Conservation (phyloP, 2,113 vertebrate genomes). For the Pyrgilauda ruficollis region DNA sequence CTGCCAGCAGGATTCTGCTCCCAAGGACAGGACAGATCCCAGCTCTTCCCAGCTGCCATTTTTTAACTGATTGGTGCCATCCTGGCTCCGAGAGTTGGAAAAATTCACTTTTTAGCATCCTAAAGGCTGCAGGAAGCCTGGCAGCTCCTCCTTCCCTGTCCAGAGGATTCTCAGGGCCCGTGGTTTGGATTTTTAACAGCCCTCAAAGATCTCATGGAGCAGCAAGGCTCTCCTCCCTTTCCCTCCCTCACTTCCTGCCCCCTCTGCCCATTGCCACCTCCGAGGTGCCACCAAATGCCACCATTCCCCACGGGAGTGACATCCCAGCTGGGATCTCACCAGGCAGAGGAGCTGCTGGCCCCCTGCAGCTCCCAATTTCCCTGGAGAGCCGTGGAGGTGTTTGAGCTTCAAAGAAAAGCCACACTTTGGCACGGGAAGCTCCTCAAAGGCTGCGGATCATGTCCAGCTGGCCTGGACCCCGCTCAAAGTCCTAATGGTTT, state of each 20-base stretch:
- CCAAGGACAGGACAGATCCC: neutral
- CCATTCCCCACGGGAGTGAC: rapidly evolving
- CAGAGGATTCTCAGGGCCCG: neutral
- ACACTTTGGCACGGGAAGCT: neutral
- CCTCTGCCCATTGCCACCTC: neutral
- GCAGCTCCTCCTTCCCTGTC: rapidly evolving
- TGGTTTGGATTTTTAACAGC: neutral
- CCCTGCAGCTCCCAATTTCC: rapidly evolving
- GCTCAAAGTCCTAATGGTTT: neutral
- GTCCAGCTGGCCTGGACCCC: neutral
- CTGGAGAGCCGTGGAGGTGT: neutral
- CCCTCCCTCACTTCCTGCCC: neutral
- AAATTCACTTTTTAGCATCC: neutral
- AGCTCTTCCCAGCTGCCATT: neutral
- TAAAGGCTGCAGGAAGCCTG: neutral
- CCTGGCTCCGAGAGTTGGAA: neutral
- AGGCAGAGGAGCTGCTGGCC: neutral
- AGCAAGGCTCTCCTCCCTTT: neutral
- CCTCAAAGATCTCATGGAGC: neutral
- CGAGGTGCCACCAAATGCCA: neutral
- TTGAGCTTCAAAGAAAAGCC: neutral
- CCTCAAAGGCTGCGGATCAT: neutral
- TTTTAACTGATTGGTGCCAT: neutral
- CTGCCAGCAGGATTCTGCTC: neutral
- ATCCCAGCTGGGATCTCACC: neutral